Conservation (phyloP, 92 coral and sea anemone species). For the Diadumene lineata region DNA sequence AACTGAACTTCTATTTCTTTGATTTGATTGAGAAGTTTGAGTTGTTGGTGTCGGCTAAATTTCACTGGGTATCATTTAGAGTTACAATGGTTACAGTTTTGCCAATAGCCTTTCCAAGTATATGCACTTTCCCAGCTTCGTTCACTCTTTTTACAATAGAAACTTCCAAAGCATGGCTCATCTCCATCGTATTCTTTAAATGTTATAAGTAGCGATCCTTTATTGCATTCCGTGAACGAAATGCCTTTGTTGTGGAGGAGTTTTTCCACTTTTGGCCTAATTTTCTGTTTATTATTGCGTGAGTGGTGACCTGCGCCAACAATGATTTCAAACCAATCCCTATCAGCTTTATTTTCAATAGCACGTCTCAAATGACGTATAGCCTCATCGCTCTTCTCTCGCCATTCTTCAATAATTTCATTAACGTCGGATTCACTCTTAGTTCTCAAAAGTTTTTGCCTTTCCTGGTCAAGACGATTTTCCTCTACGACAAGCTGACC, state of each 20-base stretch:
- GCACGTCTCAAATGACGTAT: not conserved
- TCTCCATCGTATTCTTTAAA: conserved; percentile 36
- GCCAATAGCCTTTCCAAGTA: conserved; percentile 35
- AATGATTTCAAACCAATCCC: not conserved
- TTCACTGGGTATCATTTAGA: conserved; percentile 31
- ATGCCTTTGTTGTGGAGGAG: conserved; percentile 20
- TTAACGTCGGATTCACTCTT: not conserved
- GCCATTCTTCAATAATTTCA: not conserved
- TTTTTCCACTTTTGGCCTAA: conserved; percentile 60
- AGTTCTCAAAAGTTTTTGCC: not conserved
- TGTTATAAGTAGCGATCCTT: conserved; percentile 61
- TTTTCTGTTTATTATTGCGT: conserved; percentile 26
- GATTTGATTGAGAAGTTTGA: not conserved
- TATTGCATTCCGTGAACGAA: conserved; percentile 20
- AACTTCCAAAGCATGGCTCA: conserved; percentile 56
- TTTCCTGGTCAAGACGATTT: not conserved
- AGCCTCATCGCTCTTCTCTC: not conserved
- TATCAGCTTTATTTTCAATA: not conserved
- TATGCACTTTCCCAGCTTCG: conserved; percentile 38
- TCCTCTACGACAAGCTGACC: not conserved
- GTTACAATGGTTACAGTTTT: conserved; percentile 21
- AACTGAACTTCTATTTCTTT: not conserved
- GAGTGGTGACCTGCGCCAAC: conserved; percentile 57
- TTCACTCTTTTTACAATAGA: conserved; percentile 38
- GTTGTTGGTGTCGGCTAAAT: conserved; percentile 11